Percentiles rank a stretch among this genome's conserved stretches.
Evolutionary conservation across 2,888 invertebrate species (phyloP).

Genomic region (Acronicta psi): DNA sequence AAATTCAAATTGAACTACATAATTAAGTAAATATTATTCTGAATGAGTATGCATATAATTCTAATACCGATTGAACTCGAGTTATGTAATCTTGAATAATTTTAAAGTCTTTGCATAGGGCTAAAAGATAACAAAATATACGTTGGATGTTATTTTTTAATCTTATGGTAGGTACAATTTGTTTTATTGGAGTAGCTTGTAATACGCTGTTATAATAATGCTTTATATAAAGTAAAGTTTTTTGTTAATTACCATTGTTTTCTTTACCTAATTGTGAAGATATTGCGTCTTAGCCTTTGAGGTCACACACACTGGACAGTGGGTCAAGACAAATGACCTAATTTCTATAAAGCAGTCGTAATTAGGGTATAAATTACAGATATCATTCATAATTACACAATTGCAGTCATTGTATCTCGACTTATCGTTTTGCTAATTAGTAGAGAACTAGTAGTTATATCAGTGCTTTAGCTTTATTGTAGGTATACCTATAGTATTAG

Average conservation of each 20-base stretch:
- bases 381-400: constrained; percentile 25
- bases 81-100: constrained; percentile 45
- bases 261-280: constrained; percentile 44
- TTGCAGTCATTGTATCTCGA: constrained; percentile 7
- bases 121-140: constrained; percentile 47
- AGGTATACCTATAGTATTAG: too few relatives aligned
- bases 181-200: constrained; percentile 63
- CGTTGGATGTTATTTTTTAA: constrained; percentile 58
- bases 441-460: too few relatives aligned
- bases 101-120: constrained; percentile 39
- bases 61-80: constrained; percentile 29
- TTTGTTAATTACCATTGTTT: constrained; percentile 72
- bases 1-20: too few relatives aligned
- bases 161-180: constrained; percentile 51
- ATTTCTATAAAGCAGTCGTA: constrained; percentile 30
- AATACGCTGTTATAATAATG: constrained; percentile 75
- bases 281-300: constrained; percentile 30
- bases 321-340: constrained; percentile 52
- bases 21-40: too few relatives aligned
- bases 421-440: constrained; percentile 16
- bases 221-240: constrained; percentile 77
- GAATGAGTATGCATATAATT: too few relatives aligned
- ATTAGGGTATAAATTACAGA: constrained; percentile 39
- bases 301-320: constrained; percentile 21
- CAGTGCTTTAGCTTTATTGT: too few relatives aligned